Conservation (phyloP, 2,797 vertebrate species). For the Microctenopoma lineatum region DNA sequence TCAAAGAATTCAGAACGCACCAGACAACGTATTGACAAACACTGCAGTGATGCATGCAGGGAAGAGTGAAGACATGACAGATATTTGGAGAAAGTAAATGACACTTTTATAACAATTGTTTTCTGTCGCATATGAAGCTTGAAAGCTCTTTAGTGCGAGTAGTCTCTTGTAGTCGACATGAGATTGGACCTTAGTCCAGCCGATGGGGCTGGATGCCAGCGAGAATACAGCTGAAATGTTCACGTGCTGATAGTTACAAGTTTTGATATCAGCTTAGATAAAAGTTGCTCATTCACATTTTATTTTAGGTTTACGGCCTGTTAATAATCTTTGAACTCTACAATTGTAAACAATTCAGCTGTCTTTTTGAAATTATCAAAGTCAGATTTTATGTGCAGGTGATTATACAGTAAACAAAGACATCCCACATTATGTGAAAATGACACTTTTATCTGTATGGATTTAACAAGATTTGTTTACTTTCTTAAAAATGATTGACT, state of each 20-base stretch:
- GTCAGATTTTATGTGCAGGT: background rate
- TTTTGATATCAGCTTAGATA: background rate
- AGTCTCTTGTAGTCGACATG: background rate
- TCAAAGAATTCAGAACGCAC: background rate
- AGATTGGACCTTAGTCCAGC: background rate
- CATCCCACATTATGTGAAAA: too few relatives aligned
- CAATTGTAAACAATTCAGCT: background rate
- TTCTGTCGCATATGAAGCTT: background rate
- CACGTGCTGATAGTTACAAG: background rate
- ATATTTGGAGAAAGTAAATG: background rate
- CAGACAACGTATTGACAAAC: too few relatives aligned
- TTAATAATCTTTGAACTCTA: background rate
- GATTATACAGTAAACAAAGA: background rate
- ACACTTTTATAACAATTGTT: too few relatives aligned
- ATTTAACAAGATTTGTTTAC: too few relatives aligned
- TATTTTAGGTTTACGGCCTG: background rate
- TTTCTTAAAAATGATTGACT: background rate
- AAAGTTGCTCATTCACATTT: background rate
- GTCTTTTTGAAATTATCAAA: background rate
- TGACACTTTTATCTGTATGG: too few relatives aligned
- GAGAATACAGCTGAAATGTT: constrained; percentile 1
- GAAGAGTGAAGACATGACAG: background rate
- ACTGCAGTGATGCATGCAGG: too few relatives aligned
- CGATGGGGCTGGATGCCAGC: background rate
- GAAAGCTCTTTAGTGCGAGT: constrained; percentile 12